Conservation (phyloP, 2,113 vertebrate species). For the Hipposideros armiger region DNA sequence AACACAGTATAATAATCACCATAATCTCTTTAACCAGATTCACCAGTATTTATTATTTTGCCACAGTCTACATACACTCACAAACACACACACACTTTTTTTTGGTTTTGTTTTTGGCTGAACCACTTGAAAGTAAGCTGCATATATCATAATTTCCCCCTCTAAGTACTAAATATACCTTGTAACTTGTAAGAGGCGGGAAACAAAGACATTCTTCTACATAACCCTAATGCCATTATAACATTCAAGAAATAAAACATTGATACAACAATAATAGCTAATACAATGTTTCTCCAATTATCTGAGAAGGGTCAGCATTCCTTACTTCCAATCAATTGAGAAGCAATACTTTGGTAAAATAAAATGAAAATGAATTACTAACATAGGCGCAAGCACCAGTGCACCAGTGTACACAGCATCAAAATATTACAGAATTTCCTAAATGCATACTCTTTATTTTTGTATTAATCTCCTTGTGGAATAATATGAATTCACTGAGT, state of each 20-base stretch:
- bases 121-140: background rate
- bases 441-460: background rate
- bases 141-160: background rate
- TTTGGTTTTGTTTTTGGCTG: background rate
- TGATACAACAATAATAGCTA: background rate
- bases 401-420: background rate
- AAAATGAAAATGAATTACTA: constrained; percentile 5
- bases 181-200: background rate
- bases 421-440: background rate
- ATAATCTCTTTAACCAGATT: background rate
- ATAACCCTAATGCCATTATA: background rate
- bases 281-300: background rate
- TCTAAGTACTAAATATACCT: background rate
- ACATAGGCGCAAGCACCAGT: background rate
- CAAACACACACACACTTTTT: background rate
- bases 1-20: background rate
- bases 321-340: background rate
- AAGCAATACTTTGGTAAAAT: background rate
- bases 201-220: background rate
- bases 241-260: background rate
- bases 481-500: background rate
- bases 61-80: background rate
- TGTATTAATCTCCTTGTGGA: background rate
- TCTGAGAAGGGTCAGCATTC: background rate
- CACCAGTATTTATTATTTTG: constrained; percentile 6